These are phyloP conservation scores for Lysandra bellargus DNA, from an alignment of 2,888 invertebrate species.

Conservation along the genomic window DNA sequence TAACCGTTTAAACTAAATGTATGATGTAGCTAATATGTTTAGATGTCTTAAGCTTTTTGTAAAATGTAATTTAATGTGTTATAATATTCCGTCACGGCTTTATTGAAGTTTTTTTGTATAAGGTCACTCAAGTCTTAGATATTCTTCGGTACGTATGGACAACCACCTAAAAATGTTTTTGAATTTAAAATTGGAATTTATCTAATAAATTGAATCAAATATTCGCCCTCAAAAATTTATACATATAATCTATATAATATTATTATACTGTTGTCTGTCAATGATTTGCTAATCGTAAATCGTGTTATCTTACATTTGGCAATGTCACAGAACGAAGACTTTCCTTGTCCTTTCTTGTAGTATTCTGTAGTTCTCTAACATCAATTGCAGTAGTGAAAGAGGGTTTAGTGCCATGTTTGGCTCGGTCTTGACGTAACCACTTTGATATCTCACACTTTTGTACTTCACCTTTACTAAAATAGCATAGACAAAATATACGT, in stretches of 20 bases:
- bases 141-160: not conserved
- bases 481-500: not conserved
- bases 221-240: not conserved
- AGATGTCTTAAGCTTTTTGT: not conserved
- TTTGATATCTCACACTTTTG: constrained; percentile 49
- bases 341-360: constrained; percentile 45
- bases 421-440: constrained; percentile 16
- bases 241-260: not conserved
- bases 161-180: constrained; percentile 6
- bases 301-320: constrained; percentile 12
- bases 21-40: not conserved
- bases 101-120: not conserved
- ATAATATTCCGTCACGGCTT: not conserved
- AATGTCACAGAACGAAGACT: constrained; percentile 37
- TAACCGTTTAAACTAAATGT: not conserved
- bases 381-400: constrained; percentile 46
- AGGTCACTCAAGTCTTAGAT: not conserved
- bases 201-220: not conserved
- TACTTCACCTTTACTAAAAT: constrained; percentile 46
- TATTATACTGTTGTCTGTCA: too few species aligned
- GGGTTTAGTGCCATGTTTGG: constrained; percentile 40
- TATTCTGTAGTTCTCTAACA: constrained; percentile 47
- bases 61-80: not conserved
- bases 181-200: not conserved
- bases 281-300: not conserved